phyloP scores from a whole-genome alignment of 2,113 vertebrate species.

The Hippocampus zosterae region DNA sequence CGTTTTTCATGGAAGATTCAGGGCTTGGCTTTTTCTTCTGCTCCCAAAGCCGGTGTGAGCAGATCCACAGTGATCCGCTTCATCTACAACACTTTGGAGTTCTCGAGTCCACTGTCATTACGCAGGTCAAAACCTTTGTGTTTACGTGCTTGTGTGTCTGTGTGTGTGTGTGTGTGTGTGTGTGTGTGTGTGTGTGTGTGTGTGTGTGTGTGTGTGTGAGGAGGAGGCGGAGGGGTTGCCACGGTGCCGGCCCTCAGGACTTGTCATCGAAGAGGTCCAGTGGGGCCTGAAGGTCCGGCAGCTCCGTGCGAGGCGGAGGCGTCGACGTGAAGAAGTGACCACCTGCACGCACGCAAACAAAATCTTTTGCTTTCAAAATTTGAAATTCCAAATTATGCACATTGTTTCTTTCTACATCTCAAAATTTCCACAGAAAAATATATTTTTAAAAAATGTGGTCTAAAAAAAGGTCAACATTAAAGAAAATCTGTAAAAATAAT shows the following conservation, averaged over 20 bases:
- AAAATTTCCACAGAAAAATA: too few species aligned
- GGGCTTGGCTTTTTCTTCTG: neutral
- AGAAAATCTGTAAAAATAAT: too few species aligned
- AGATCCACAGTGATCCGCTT: neutral
- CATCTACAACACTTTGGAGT: neutral
- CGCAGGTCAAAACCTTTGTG: constrained; percentile 11
- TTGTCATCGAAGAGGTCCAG: constrained; percentile 91
- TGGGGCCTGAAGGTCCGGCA: constrained; percentile 86
- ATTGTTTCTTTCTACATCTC: too few species aligned
- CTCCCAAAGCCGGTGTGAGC: neutral
- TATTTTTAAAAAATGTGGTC: neutral
- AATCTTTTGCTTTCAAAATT: neutral
- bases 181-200: neutral
- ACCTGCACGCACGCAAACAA: constrained; percentile 61
- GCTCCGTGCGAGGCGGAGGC: constrained; percentile 86
- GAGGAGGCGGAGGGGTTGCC: neutral
- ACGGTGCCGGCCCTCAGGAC: constrained; percentile 75
- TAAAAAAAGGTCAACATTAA: neutral
- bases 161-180: neutral
- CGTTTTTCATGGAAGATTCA: neutral
- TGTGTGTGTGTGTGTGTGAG: too few species aligned
- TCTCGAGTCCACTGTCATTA: neutral
- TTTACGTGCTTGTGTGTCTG: neutral
- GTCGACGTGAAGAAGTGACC: constrained; percentile 86
- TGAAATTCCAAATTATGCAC: too few species aligned